Percentiles rank a stretch among this genome's conserved stretches.
phyloP scores from a whole-genome alignment of 2,797 vertebrate species.

The Nothura maculosa region DNA sequence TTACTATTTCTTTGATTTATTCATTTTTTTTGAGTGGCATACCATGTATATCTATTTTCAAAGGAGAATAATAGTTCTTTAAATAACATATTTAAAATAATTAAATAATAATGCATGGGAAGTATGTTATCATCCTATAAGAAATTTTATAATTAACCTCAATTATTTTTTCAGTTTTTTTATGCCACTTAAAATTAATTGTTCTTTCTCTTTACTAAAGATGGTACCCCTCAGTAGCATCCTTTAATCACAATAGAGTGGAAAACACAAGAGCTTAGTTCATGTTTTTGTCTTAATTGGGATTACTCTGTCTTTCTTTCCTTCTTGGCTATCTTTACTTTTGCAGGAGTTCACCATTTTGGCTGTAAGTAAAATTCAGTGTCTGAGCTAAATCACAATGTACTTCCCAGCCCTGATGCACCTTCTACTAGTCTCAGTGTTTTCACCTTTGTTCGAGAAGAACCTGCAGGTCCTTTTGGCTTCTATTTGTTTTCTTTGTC shows the following conservation, averaged over 20 bases:
- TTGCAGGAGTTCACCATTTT: slow-evolving; percentile 96
- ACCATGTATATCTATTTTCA: neutral
- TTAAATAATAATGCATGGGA: neutral
- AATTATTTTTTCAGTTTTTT: neutral
- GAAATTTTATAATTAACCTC: neutral
- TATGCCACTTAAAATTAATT: slow-evolving; percentile 47
- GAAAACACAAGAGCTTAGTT: slow-evolving; percentile 9
- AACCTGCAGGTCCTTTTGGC: slow-evolving; percentile 75
- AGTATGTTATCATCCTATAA: neutral
- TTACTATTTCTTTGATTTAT: slow-evolving; percentile 18
- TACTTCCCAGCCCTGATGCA: slow-evolving; percentile 74
- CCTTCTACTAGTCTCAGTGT: slow-evolving; percentile 76
- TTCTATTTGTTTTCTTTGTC: slow-evolving; percentile 78
- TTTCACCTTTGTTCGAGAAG: slow-evolving; percentile 75
- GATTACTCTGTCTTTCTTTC: slow-evolving; percentile 88
- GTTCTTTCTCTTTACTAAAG: slow-evolving; percentile 24
- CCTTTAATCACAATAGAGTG: slow-evolving; percentile 18
- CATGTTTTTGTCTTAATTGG: slow-evolving; percentile 65
- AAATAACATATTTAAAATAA: neutral
- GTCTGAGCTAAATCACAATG: slow-evolving; percentile 77
- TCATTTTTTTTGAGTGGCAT: slow-evolving; percentile 30
- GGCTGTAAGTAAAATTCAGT: slow-evolving; percentile 95
- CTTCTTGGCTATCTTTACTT: slow-evolving; percentile 90
- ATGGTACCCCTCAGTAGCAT: neutral
- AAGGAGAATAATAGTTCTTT: neutral